phyloP scores from a whole-genome alignment of 2,113 vertebrate species.

The Cynoglossus semilaevis region DNA sequence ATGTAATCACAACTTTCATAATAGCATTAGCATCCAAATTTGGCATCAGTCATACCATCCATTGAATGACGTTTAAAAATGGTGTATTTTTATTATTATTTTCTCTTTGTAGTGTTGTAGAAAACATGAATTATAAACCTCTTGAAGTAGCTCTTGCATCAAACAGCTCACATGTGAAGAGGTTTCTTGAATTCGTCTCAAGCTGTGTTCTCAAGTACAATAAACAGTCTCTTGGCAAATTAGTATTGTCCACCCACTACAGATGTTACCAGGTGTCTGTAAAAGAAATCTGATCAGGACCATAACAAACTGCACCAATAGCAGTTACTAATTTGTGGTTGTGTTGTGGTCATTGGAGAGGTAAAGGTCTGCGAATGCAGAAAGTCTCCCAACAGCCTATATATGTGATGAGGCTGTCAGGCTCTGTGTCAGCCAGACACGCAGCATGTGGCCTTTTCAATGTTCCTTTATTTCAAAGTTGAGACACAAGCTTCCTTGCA shows the following conservation, averaged over 20 bases:
- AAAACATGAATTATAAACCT: too few species aligned
- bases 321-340: conserved; percentile 50
- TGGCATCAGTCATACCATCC: too few species aligned
- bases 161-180: too few species aligned
- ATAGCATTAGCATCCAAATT: too few species aligned
- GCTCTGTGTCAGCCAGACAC: conserved; percentile 56
- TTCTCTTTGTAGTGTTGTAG: too few species aligned
- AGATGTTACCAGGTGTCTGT: background rate
- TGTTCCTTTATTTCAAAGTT: conserved; percentile 55
- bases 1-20: too few species aligned
- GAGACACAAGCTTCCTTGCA: conserved; percentile 59
- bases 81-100: too few species aligned
- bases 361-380: conserved; percentile 51
- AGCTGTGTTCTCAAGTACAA: too few species aligned
- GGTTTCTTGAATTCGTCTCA: too few species aligned
- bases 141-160: too few species aligned
- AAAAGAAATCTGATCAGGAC: conserved; percentile 1
- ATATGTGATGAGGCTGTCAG: conserved; percentile 68
- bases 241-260: background rate
- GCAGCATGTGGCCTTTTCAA: conserved; percentile 67
- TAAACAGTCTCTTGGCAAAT: too few species aligned
- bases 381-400: conserved; percentile 47
- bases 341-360: conserved; percentile 39
- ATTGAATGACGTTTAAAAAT: too few species aligned
- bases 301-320: conserved; percentile 28